Evolutionary conservation across 2,888 invertebrate species (phyloP), one percentile per base, ranked within the genome.

Genomic region (Selenia dentaria): DNA sequence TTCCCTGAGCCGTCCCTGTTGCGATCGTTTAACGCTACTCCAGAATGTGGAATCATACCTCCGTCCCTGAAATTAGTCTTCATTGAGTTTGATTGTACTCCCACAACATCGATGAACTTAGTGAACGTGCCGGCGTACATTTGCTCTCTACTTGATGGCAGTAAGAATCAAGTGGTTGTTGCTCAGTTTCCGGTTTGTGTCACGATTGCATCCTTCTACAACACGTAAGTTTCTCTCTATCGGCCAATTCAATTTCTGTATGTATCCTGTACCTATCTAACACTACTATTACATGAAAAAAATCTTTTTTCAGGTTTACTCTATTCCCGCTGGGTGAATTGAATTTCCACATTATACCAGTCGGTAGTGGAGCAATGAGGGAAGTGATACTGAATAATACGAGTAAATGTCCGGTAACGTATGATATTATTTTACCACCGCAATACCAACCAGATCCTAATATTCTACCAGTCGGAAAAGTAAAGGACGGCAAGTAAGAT

Each of bases 371-470:
- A 13, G 91, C 92, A 43, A 75, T 70, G n/a, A 85, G 92, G 64
- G 89, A 90, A 12, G 83, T 94, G 0, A 87, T 90, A 40, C 68
- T 94, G 13, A 92, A 90, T 55, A 94, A 94, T 64, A 92, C 77
- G 0, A 94, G 94, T 50, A 89, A 89, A 68, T 93, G 93, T 64
- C 87, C 92, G 0, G 89, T 93, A 6, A 83, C 83, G 0, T 93
- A 91, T 49, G 81, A 83, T 55, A 86, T 92, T 31, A 57, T 82
- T 38, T 53, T 90, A 31, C 88, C 89, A 8, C 24, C 44, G 2
- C 40, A 73, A 53, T 84, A 87, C 47, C 73, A 64, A 49, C 12
- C 26, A 0, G 74, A 79, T 13, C 65, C 74, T 5, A 56, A 59
- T 8, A 56, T 62, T 18, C 40, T 57, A 8, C 47, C 57, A 6